Conservation (phyloP, 1,140 invertebrate species). For the Ptiloglossa arizonensis region DNA sequence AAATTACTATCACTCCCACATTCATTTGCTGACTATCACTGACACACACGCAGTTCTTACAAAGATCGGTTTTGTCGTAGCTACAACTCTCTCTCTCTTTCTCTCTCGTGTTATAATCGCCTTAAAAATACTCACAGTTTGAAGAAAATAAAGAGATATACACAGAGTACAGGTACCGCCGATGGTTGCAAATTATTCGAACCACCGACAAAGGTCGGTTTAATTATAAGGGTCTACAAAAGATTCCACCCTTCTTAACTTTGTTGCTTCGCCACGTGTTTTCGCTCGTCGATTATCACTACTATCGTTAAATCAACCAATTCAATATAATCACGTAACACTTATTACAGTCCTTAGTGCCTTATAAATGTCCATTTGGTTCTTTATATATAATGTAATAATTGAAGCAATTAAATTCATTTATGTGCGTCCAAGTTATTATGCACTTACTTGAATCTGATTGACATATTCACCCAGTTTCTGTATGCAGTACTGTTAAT, state of each 20-base stretch:
- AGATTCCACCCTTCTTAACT: constrained; percentile 37
- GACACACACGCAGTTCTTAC: constrained; percentile 38
- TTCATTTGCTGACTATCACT: constrained; percentile 48
- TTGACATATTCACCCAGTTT: constrained; percentile 36
- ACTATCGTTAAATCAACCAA: constrained; percentile 54
- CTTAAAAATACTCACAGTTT: constrained; percentile 74
- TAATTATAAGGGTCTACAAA: constrained; percentile 61
- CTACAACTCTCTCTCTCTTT: constrained; percentile 37
- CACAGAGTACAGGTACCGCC: constrained; percentile 75
- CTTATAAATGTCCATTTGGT: constrained; percentile 66
- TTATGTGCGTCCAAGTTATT: constrained; percentile 59
- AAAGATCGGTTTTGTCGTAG: constrained; percentile 18
- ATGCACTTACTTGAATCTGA: constrained; percentile 54
- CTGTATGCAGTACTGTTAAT: constrained; percentile 20
- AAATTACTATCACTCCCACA: constrained; percentile 58
- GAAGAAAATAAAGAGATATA: constrained; percentile 74
- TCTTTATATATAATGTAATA: constrained; percentile 61
- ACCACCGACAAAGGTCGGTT: constrained; percentile 66
- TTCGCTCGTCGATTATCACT: constrained; percentile 33
- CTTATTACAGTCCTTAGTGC: constrained; percentile 65
- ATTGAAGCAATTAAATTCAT: constrained; percentile 69
- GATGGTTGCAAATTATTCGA: constrained; percentile 58
- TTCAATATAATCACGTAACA: constrained; percentile 53
- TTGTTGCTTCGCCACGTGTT: constrained; percentile 25
- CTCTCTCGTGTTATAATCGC: constrained; percentile 48